These are phyloP conservation scores for Cranoglanis bouderius DNA, from an alignment of 2,113 vertebrate species.

Conservation along the genomic window DNA sequence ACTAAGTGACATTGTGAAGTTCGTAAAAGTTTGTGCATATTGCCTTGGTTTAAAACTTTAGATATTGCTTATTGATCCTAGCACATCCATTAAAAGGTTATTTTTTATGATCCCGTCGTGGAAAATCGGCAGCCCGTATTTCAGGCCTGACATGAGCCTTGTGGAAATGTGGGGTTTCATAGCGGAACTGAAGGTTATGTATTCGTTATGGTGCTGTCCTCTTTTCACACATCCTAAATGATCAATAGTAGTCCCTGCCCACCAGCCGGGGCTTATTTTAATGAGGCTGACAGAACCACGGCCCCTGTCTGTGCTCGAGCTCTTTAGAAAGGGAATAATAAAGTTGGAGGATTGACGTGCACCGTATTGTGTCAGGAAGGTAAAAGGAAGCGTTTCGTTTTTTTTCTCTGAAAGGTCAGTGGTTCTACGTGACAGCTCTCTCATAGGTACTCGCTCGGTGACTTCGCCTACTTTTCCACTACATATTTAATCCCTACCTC, in stretches of 20 bases:
- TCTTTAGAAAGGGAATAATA: conserved; percentile 64
- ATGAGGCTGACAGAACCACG: conserved; percentile 40
- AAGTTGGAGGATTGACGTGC: conserved; percentile 56
- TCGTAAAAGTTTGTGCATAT: conserved; percentile 73
- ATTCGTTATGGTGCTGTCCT: conserved; percentile 62
- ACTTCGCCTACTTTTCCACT: conserved; percentile 61
- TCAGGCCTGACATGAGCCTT: conserved; percentile 61
- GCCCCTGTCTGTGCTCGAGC: conserved; percentile 47
- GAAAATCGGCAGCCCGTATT: conserved; percentile 58
- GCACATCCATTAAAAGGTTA: conserved; percentile 70
- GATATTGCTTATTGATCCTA: conserved; percentile 78
- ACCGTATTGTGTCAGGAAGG: conserved; percentile 47
- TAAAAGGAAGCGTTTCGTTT: conserved; percentile 47
- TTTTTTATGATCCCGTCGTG: conserved; percentile 70
- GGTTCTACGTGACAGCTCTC: conserved; percentile 52
- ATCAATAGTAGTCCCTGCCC: conserved; percentile 54
- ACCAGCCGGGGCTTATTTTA: conserved; percentile 41
- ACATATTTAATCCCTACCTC: conserved; percentile 79
- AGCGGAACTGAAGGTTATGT: conserved; percentile 65
- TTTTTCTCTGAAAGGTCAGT: conserved; percentile 58
- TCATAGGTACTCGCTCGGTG: conserved; percentile 58
- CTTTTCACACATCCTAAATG: conserved; percentile 36
- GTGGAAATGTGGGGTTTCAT: conserved; percentile 46
- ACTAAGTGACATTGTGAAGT: conserved; percentile 77
- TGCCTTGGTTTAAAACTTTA: conserved; percentile 71